Base-by-base conservation (phyloP, 2,113 vertebrate genomes). In the Lophius piscatorius region DNA sequence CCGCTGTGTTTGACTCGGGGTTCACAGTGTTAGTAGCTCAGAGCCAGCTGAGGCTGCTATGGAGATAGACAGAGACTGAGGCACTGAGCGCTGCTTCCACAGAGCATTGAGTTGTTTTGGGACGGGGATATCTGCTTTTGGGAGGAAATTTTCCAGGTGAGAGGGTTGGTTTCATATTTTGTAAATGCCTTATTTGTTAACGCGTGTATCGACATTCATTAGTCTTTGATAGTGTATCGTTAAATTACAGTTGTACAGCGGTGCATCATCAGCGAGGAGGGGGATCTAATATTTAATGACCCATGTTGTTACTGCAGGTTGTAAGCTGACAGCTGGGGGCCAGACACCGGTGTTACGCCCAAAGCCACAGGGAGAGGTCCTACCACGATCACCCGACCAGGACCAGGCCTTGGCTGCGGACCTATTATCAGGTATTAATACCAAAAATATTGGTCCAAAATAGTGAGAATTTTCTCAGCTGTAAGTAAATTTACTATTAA, bases 21-120 rank as follows among this genome's bases (percentile, higher is more conserved):
- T 81, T 87, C 89, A 78, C 76, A 81, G 58, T 75, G 60, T 71
- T 71, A 29, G 77, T 73, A 76, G 75, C 74, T 80, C 83, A 80
- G 71, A 83, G 81, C 50, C 80, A 77, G 78, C 77, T 77, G 83
- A 85, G 84, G 71, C 74, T 64, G 79, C 76, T 65, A 42, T 16
- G 28, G 55, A 52, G 78, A 83, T 68, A 85, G 77, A 64, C 58
- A 75, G 63, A 74, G 75, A 42, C 61, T n/a, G n/a, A 71, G 54
- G 45, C 63, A 56, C 42, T 62, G 57, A 84, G 75, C 76, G 57
- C 59, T 74, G 48, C 65, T 49, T 42, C 33, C 60, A 31, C 29
- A 40, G 62, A 63, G 62, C 45, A 49, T 70, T 70, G 47, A 65
- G n/a, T 22, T 47, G 74, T 62, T 54, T 29, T 80, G 57, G 74